These are phyloP conservation scores for Atractosteus spatula DNA, from an alignment of 2,113 vertebrate species.

Conservation along the genomic window DNA sequence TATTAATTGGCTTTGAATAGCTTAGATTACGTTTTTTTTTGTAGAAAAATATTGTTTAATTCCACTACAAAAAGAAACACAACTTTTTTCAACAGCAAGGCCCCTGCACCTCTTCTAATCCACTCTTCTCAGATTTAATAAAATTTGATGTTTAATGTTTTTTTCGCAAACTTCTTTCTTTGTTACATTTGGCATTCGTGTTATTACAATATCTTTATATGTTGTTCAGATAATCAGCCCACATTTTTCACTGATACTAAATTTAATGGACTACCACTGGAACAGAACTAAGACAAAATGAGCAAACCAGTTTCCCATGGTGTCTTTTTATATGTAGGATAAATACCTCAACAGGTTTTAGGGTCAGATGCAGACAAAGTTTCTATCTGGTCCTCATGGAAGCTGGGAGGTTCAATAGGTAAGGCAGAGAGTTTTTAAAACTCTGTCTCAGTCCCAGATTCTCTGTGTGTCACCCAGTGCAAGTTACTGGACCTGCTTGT, in stretches of 20 bases:
- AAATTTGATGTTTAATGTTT: no score
- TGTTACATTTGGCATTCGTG: constrained; percentile 2
- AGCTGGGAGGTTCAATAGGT: no score
- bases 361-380: not conserved
- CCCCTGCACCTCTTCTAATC: no score
- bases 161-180: not conserved
- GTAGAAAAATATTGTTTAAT: no score
- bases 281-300: not conserved
- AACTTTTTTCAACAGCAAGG: no score
- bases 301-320: not conserved
- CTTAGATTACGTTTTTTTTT: not conserved
- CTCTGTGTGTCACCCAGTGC: no score
- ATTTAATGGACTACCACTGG: not conserved
- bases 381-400: not conserved
- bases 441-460: no score
- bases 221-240: not conserved
- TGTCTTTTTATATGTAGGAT: not conserved
- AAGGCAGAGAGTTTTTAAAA: no score
- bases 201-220: not conserved
- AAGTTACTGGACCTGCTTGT: no score
- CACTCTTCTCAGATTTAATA: no score
- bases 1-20: no score
- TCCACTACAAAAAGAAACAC: no score
- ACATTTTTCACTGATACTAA: not conserved
- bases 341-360: not conserved